phyloP scores from a whole-genome alignment of 1,140 invertebrate genomes.

The Drosophila athabasca region DNA sequence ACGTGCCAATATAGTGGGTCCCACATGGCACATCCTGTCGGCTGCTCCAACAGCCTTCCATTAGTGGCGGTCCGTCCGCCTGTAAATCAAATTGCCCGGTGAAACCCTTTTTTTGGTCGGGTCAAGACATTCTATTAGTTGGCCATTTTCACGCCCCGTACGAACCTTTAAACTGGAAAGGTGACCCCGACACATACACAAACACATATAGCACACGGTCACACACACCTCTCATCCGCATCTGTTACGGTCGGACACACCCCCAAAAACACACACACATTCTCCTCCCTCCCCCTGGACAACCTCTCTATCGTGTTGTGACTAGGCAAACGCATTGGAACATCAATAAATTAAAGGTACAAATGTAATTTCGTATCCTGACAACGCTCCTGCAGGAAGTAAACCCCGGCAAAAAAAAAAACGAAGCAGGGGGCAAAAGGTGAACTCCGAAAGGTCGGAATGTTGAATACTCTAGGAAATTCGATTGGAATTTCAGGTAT shows the following conservation, averaged over 20 bases:
- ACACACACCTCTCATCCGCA: conserved; percentile 30
- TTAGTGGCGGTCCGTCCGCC: conserved; percentile 36
- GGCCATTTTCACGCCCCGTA: conserved; percentile 73
- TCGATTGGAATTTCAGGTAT: too few relatives aligned
- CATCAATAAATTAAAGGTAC: conserved; percentile 80
- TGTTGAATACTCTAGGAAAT: conserved; percentile 6
- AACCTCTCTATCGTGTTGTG: conserved; percentile 14
- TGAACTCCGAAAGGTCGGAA: not conserved
- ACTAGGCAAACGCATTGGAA: conserved; percentile 63
- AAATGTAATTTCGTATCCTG: conserved; percentile 77
- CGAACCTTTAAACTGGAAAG: conserved; percentile 60
- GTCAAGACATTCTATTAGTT: conserved; percentile 69
- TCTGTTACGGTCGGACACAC: conserved; percentile 44
- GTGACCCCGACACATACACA: conserved; percentile 39
- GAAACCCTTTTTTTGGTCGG: conserved; percentile 53
- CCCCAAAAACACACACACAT: conserved; percentile 28
- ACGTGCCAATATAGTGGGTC: conserved; percentile 27
- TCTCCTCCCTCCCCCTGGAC: not conserved
- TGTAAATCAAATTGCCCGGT: conserved; percentile 45
- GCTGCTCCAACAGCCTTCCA: conserved; percentile 28
- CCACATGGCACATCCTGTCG: conserved; percentile 31
- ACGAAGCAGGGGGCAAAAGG: conserved; percentile 4
- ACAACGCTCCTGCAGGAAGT: conserved; percentile 21
- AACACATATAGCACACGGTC: conserved; percentile 4
- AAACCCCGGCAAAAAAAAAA: conserved; percentile 17